phyloP scores from a whole-genome alignment of 2,113 vertebrate genomes.

The Scalopus aquaticus region DNA sequence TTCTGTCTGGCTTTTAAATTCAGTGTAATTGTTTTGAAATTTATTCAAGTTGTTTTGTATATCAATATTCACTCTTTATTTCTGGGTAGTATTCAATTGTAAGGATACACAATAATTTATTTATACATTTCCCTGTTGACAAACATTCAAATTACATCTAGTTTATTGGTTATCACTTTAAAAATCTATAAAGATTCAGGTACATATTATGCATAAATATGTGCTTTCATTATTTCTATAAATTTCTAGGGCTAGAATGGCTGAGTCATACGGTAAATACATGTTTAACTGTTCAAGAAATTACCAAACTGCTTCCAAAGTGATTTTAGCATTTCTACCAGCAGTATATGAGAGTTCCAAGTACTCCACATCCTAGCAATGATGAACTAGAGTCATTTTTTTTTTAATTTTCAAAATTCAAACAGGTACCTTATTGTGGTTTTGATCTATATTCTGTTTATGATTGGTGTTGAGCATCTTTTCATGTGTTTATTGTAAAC shows the following conservation, averaged over 20 bases:
- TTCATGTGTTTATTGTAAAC: not conserved
- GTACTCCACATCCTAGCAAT: not conserved
- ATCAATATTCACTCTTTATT: not conserved
- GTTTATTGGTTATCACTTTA: not conserved
- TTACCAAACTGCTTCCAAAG: not conserved
- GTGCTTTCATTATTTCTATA: not conserved
- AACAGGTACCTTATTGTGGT: not conserved
- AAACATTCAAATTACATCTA: not conserved
- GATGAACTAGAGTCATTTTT: not conserved
- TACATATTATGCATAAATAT: not conserved
- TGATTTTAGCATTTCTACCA: not conserved
- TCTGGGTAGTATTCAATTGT: not conserved
- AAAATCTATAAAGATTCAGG: not conserved
- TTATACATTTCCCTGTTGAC: not conserved
- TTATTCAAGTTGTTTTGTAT: not conserved
- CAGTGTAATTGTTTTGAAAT: not conserved
- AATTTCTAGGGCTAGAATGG: not conserved
- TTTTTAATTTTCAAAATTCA: constrained; percentile 14
- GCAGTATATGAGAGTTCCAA: not conserved
- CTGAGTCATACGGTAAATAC: too few species aligned
- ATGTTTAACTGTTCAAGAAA: not conserved
- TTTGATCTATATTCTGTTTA: not conserved
- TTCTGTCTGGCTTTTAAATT: not conserved
- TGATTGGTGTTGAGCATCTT: not conserved
- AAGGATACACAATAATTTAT: not conserved